A percentile compares a stretch with the other conserved stretches of the same genome.
These are phyloP conservation scores for Augochlorella aurata DNA, from an alignment of 2,888 invertebrate genomes.

Conservation along the genomic window DNA sequence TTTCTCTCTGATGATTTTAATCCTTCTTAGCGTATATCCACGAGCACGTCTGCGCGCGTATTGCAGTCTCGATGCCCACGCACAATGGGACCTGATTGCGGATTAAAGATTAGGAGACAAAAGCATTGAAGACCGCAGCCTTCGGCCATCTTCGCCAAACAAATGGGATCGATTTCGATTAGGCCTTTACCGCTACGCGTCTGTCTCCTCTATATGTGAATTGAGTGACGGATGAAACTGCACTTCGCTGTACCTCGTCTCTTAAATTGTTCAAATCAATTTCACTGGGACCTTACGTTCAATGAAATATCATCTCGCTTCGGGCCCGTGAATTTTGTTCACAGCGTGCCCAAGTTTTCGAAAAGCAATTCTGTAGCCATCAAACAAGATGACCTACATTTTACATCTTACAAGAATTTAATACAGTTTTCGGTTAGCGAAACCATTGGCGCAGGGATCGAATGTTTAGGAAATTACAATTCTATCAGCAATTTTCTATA, in stretches of 20 bases:
- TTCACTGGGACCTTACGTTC: background rate
- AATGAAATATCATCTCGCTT: background rate
- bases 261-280: background rate
- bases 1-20: slow-evolving; percentile 68
- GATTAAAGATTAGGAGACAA: slow-evolving; percentile 79
- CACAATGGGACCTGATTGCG: slow-evolving; percentile 80
- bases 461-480: too few species aligned
- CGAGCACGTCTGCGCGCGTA: slow-evolving; percentile 67
- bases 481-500: too few species aligned
- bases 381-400: background rate
- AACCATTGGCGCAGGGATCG: too few species aligned
- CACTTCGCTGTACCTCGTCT: background rate
- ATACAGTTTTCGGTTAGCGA: too few species aligned
- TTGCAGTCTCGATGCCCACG: slow-evolving; percentile 68
- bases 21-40: slow-evolving; percentile 68
- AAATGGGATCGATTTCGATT: slow-evolving; percentile 56
- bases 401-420: too few species aligned
- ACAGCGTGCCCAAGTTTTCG: background rate
- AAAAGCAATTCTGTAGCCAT: background rate
- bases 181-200: slow-evolving; percentile 28
- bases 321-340: background rate
- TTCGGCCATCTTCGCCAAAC: slow-evolving; percentile 47
- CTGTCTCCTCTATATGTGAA: background rate
- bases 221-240: background rate
- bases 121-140: slow-evolving; percentile 57